A percentile compares a stretch with the other conserved stretches of the same genome.
These are phyloP conservation scores for Hippocampus abdominalis DNA, from an alignment of 2,113 vertebrate genomes.

Conservation along the genomic window DNA sequence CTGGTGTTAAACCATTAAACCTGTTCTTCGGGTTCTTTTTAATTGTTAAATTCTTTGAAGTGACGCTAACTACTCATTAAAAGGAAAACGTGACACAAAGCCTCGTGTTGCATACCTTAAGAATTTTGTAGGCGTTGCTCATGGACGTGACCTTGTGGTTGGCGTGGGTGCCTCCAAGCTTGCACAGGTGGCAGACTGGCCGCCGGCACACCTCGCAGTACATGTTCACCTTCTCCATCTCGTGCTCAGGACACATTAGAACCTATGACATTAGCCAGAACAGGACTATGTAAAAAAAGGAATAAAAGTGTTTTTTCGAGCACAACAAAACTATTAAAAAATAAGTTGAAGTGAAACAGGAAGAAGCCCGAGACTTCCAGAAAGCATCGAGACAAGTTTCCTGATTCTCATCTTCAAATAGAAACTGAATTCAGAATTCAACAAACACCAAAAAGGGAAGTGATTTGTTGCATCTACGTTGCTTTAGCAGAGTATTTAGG, in stretches of 20 bases:
- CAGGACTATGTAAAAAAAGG: neutral
- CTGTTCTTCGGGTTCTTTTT: neutral
- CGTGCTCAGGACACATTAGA: slow-evolving; percentile 97
- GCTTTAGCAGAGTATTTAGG: no score
- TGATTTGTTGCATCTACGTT: neutral
- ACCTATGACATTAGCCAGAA: slow-evolving; percentile 70
- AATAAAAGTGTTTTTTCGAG: neutral
- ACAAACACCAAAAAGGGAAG: neutral
- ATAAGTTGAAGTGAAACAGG: slow-evolving; percentile 36
- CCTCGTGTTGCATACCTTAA: slow-evolving; percentile 77
- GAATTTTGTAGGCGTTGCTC: slow-evolving; percentile 93
- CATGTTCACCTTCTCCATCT: slow-evolving; percentile 97
- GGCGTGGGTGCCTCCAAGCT: slow-evolving; percentile 87
- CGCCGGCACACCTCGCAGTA: slow-evolving; percentile 94
- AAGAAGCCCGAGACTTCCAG: slow-evolving; percentile 15
- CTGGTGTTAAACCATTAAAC: neutral
- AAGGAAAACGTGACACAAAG: neutral
- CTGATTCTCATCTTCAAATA: slow-evolving; percentile 31
- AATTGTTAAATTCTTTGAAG: neutral
- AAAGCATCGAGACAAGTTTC: slow-evolving; percentile 21
- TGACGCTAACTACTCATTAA: neutral
- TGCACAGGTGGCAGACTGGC: slow-evolving; percentile 96
- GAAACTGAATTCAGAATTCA: slow-evolving; percentile 16
- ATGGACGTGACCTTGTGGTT: slow-evolving; percentile 93
- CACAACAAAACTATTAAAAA: neutral